Evolutionary conservation across 2,888 invertebrate genomes (phyloP).

Genomic region (Stenurella melanura): DNA sequence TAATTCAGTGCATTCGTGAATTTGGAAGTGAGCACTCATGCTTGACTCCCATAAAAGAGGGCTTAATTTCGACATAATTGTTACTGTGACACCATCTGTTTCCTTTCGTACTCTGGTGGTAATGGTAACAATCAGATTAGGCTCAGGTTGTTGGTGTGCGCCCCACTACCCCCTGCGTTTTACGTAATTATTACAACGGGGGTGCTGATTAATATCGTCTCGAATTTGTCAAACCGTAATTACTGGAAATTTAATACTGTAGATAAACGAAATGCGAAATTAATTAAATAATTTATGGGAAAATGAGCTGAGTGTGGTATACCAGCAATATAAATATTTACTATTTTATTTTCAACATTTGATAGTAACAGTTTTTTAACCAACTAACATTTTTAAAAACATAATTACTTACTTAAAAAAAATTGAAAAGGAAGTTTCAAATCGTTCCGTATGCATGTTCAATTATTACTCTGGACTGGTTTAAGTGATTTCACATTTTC

Average conservation of each 20-base stretch:
- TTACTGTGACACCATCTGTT: constrained; percentile 74
- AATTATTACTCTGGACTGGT: no score
- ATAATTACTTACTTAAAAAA: no score
- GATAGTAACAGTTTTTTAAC: no score
- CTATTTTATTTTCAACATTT: no score
- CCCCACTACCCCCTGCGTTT: constrained; percentile 42
- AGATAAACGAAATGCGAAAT: constrained; percentile 25
- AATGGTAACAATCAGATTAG: constrained; percentile 65
- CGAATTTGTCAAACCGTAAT: constrained; percentile 20
- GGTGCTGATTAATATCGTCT: constrained; percentile 48
- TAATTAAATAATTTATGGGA: constrained; percentile 22
- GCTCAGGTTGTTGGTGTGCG: constrained; percentile 59
- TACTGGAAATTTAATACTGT: constrained; percentile 26
- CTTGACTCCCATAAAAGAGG: constrained; percentile 72
- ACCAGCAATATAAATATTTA: no score
- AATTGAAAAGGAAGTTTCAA: no score
- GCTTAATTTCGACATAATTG: constrained; percentile 74
- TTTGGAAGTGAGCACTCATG: constrained; percentile 68
- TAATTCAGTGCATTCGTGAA: constrained; percentile 51
- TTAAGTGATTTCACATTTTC: no score
- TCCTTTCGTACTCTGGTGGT: constrained; percentile 69
- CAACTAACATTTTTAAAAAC: no score
- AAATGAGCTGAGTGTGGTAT: background rate
- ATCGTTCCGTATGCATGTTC: no score
- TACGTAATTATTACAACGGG: constrained; percentile 48